A percentile compares a stretch with the other conserved stretches of the same genome.
phyloP scores from a whole-genome alignment of 2,888 invertebrate genomes.

The Arrhopalites spinosus region DNA sequence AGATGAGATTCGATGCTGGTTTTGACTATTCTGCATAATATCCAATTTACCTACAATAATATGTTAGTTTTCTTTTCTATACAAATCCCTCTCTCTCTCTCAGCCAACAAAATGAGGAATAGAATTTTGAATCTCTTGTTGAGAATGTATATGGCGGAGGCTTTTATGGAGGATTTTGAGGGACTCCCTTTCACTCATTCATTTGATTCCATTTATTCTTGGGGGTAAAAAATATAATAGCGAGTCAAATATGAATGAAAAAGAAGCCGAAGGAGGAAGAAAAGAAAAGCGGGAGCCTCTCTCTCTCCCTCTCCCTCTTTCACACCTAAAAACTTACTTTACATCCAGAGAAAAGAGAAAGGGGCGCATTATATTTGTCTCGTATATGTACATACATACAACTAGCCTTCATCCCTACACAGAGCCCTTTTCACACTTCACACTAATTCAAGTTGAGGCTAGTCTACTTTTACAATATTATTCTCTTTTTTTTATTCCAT shows the following conservation, averaged over 20 bases:
- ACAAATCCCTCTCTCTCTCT: background rate
- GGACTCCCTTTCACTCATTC: conserved; percentile 39
- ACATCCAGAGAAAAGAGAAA: too few species aligned
- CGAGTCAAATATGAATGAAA: conserved; percentile 40
- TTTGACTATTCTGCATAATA: too few species aligned
- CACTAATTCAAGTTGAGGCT: too few species aligned
- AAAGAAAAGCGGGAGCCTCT: background rate
- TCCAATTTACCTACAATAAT: conserved; percentile 34
- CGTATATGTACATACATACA: background rate
- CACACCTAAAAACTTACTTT: too few species aligned
- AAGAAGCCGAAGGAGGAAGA: conserved; percentile 26
- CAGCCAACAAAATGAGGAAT: too few species aligned
- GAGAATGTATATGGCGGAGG: conserved; percentile 6
- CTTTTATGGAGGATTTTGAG: conserved; percentile 36
- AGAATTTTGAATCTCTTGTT: too few species aligned
- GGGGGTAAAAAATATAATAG: conserved; percentile 34
- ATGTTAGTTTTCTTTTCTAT: conserved; percentile 36
- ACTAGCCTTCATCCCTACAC: background rate
- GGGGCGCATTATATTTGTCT: too few species aligned
- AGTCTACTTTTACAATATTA: background rate
- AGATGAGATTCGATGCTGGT: too few species aligned
- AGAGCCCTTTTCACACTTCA: background rate
- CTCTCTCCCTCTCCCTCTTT: too few species aligned
- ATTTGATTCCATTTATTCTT: conserved; percentile 41
- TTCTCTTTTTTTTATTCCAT: background rate